These are phyloP conservation scores for Pocillopora damicornis DNA, from an alignment of 64 coral and sea anemone genomes.

Conservation along the genomic window DNA sequence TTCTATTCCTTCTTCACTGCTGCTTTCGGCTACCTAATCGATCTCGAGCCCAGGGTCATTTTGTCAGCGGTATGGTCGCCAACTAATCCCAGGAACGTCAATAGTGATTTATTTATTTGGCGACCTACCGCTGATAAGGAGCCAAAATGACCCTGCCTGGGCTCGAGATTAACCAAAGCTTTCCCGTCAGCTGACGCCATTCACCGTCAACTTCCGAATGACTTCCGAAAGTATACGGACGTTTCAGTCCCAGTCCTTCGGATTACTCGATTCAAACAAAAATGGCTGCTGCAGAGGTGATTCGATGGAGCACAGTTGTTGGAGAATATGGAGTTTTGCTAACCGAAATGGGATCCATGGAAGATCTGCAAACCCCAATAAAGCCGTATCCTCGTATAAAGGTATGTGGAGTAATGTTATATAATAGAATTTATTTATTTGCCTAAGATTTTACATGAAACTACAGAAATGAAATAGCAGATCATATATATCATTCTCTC, in stretches of 20 bases:
- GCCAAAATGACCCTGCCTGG: not conserved
- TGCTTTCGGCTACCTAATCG: too few relatives aligned
- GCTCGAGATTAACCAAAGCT: not conserved
- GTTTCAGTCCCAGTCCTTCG: slow-evolving; percentile 2
- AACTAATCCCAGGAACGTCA: too few relatives aligned
- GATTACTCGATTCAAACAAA: slow-evolving; percentile 35
- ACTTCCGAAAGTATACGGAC: not conserved
- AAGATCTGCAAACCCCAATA: slow-evolving; percentile 29
- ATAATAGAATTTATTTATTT: too few relatives aligned
- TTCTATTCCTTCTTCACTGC: too few relatives aligned
- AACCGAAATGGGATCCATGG: slow-evolving; percentile 55
- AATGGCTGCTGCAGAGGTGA: slow-evolving; percentile 43
- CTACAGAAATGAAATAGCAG: too few relatives aligned
- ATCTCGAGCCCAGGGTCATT: too few relatives aligned
- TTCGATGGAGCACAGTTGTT: slow-evolving; percentile 31
- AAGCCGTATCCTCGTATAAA: slow-evolving; percentile 52
- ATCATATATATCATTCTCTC: too few relatives aligned
- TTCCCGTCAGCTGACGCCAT: too few relatives aligned
- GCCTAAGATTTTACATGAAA: too few relatives aligned
- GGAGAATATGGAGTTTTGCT: slow-evolving; percentile 67
- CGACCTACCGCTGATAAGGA: not conserved
- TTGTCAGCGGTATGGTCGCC: too few relatives aligned
- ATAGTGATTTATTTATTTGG: too few relatives aligned
- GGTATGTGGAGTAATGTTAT: not conserved
- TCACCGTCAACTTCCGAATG: not conserved